Percentiles rank a stretch among this genome's conserved stretches.
Evolutionary conservation across 2,888 invertebrate genomes (phyloP).

Genomic region (Atrina japonica): DNA sequence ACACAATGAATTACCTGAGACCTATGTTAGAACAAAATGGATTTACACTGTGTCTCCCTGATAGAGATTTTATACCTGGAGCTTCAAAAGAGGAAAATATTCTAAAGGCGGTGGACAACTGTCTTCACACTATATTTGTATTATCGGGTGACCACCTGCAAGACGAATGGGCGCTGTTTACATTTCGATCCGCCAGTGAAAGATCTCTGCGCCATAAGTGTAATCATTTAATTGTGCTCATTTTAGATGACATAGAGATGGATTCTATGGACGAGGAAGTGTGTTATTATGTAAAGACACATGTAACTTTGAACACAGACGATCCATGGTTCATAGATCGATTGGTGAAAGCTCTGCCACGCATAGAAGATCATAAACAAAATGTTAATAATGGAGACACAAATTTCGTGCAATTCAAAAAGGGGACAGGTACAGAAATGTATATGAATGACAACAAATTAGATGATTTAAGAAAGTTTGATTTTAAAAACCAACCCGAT

Average conservation of each 20-base stretch:
- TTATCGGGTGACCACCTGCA: constrained; percentile 45
- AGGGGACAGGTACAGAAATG: too few species aligned
- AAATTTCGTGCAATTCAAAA: too few species aligned
- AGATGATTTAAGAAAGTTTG: too few species aligned
- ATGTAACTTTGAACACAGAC: constrained; percentile 45
- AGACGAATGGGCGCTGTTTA: constrained; percentile 61
- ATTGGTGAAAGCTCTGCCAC: constrained; percentile 45
- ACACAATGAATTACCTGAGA: constrained; percentile 45
- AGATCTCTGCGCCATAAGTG: constrained; percentile 54
- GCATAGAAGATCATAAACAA: background rate
- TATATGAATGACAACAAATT: too few species aligned
- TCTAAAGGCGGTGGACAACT: constrained; percentile 47
- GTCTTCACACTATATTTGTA: constrained; percentile 53
- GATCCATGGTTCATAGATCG: constrained; percentile 47
- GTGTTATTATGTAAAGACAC: constrained; percentile 49
- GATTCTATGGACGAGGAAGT: constrained; percentile 48
- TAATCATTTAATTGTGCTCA: constrained; percentile 55
- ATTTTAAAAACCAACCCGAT: too few species aligned
- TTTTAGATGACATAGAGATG: constrained; percentile 38
- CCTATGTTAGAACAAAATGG: constrained; percentile 49
- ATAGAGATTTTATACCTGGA: constrained; percentile 61
- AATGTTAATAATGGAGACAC: background rate
- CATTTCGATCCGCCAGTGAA: constrained; percentile 52
- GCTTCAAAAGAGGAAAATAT: constrained; percentile 60
- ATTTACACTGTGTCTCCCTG: constrained; percentile 50